Base-by-base conservation (phyloP, 2,888 invertebrate genomes). In the Priocnemis perturbator region DNA sequence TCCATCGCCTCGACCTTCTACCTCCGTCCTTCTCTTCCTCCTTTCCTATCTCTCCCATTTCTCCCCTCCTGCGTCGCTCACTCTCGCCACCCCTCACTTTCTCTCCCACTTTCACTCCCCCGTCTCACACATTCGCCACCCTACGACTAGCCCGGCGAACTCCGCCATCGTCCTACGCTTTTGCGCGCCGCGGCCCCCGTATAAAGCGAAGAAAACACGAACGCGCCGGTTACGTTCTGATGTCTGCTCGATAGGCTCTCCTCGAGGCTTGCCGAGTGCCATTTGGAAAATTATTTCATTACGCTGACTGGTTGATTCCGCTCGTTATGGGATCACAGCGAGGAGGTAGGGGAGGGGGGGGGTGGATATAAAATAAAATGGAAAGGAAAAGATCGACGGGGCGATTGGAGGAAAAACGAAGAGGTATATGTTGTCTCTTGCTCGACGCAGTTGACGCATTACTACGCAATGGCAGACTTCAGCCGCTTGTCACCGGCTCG, bases 181-280 rank as follows among this genome's bases (percentile, higher is more conserved):
- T 69, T 68, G 67, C 72, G 73, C 72, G 64, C n/a, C n/a, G n/a
- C n/a, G n/a, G n/a, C n/a, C n/a, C 68, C 50, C 74, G 59, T 57
- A 67, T 55, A 59, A 58, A 37, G 26, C 60, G 21, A 72, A 60
- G 64, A 71, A 53, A 68, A 48, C 26, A 64, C 77, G 71, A 68
- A 62, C 67, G 45, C 26, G 26, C 7, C 26, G 56, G 58, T 26
- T 66, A 69, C 68, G 66, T 70, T 68, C 58, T 59, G 66, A 73
- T 77, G 72, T 68, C 68, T 70, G 70, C 69, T 70, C 60, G 60
- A 71, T 69, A 72, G 65, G 37, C 64, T 61, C 56, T 15, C 15
- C 26, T 48, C 21, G 30, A 62, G 11, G 48, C 56, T 62, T 20
- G 53, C n/a, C 56, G 50, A 17, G 11, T 14, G 11, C 17, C 23